Conservation (phyloP, 2,113 vertebrate genomes). For the Daboia siamensis region DNA sequence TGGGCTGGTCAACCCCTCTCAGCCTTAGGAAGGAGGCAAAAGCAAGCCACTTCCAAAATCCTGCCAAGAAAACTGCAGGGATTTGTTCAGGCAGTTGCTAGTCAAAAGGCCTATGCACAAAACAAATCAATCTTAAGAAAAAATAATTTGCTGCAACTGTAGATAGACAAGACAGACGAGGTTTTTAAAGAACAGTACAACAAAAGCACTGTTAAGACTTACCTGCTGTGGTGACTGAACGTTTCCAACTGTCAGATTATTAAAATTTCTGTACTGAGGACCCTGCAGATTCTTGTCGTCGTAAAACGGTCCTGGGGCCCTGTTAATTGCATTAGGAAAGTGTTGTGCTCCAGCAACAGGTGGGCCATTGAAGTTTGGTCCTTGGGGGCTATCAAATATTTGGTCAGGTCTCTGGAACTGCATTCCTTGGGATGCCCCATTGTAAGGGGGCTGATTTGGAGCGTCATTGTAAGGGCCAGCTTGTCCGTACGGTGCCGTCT, state of each 20-base stretch:
- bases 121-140: background rate
- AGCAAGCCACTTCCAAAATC: background rate
- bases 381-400: conserved; percentile 74
- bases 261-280: conserved; percentile 74
- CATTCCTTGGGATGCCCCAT: conserved; percentile 72
- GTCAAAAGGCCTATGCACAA: background rate
- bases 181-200: background rate
- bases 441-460: conserved; percentile 72
- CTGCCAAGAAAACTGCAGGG: background rate
- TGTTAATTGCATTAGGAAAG: conserved; percentile 70
- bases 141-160: background rate
- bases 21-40: background rate
- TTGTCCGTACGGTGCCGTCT: conserved; percentile 72
- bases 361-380: conserved; percentile 81
- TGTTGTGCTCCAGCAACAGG: conserved; percentile 72
- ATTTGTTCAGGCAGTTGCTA: background rate
- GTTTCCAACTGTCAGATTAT: conserved; percentile 66
- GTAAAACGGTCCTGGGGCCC: conserved; percentile 79
- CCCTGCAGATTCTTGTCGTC: conserved; percentile 77
- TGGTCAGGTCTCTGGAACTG: conserved; percentile 77
- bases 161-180: background rate
- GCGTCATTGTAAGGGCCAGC: conserved; percentile 77
- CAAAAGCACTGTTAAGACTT: background rate
- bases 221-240: conserved; percentile 78
- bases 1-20: background rate